Conservation (phyloP, 1,140 invertebrate genomes). For the Habropoda laboriosa region DNA sequence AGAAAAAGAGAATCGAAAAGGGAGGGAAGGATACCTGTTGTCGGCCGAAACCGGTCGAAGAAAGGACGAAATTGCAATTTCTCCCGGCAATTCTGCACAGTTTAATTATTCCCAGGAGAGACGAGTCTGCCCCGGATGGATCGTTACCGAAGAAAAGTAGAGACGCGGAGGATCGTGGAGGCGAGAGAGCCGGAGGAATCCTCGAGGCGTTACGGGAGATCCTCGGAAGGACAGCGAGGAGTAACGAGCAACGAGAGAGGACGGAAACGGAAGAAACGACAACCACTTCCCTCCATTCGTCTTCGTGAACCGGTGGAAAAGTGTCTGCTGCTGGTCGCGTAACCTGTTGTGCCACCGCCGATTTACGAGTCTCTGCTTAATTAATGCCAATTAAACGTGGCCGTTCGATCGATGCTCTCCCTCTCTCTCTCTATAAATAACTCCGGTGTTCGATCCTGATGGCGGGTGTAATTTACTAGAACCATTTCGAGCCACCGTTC, state of each 20-base stretch:
- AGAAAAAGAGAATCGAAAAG: too few species aligned
- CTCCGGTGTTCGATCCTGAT: not conserved
- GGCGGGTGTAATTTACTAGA: slow-evolving; percentile 16
- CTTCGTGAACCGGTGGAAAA: slow-evolving; percentile 17
- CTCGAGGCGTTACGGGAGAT: not conserved
- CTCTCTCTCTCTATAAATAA: slow-evolving; percentile 38
- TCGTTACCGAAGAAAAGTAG: not conserved
- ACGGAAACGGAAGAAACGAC: not conserved
- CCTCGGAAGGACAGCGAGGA: not conserved
- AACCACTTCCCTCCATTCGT: too few species aligned
- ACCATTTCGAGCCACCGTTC: not conserved
- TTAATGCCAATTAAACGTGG: slow-evolving; percentile 48
- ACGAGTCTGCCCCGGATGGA: not conserved
- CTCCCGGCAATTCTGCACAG: not conserved
- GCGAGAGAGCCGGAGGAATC: not conserved
- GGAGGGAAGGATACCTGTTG: too few species aligned
- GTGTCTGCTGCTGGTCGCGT: slow-evolving; percentile 9
- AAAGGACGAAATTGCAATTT: not conserved
- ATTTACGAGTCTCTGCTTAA: slow-evolving; percentile 48
- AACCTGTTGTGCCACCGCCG: slow-evolving; percentile 26
- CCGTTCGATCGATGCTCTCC: slow-evolving; percentile 19
- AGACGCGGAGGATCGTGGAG: not conserved
- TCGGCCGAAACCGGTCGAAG: too few species aligned
- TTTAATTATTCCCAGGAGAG: slow-evolving; percentile 13
- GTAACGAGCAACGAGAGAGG: too few species aligned